Evolutionary conservation across 1,140 invertebrate genomes (phyloP).

Genomic region (Schlechtendalia chinensis): DNA sequence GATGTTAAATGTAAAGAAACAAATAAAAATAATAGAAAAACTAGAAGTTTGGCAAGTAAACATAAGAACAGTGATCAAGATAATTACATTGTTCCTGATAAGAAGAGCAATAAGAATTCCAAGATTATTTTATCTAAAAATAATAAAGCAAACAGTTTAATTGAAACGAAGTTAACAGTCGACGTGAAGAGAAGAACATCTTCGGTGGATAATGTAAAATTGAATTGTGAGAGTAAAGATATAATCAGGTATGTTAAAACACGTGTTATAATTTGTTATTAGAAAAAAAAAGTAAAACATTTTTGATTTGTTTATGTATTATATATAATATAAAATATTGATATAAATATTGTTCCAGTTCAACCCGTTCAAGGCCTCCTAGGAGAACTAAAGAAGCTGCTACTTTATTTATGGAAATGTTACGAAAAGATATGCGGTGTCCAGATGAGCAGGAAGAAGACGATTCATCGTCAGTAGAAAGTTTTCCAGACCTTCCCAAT

Average conservation of each 20-base stretch:
- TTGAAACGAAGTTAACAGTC: slow-evolving; percentile 19
- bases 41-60: slow-evolving; percentile 43
- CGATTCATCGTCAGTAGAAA: slow-evolving; percentile 65
- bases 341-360: slow-evolving; percentile 50
- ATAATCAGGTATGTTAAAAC: background rate
- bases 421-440: slow-evolving; percentile 66
- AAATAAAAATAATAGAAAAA: slow-evolving; percentile 40
- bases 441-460: slow-evolving; percentile 61
- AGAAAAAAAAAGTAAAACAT: background rate
- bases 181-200: slow-evolving; percentile 29
- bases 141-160: slow-evolving; percentile 20
- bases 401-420: slow-evolving; percentile 71
- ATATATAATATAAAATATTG: slow-evolving; percentile 14
- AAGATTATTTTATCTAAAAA: slow-evolving; percentile 19
- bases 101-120: slow-evolving; percentile 52
- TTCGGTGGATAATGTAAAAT: slow-evolving; percentile 23
- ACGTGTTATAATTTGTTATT: background rate
- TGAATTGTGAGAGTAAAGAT: slow-evolving; percentile 13
- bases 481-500: slow-evolving; percentile 68
- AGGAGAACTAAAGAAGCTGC: slow-evolving; percentile 75
- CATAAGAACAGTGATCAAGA: slow-evolving; percentile 33
- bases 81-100: slow-evolving; percentile 38
- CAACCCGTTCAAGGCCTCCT: slow-evolving; percentile 58
- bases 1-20: slow-evolving; percentile 38
- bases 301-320: background rate